Evolutionary conservation across 2,888 invertebrate genomes (phyloP), one percentile per base, ranked within the genome.

Genomic region (Callyntrura sp.): DNA sequence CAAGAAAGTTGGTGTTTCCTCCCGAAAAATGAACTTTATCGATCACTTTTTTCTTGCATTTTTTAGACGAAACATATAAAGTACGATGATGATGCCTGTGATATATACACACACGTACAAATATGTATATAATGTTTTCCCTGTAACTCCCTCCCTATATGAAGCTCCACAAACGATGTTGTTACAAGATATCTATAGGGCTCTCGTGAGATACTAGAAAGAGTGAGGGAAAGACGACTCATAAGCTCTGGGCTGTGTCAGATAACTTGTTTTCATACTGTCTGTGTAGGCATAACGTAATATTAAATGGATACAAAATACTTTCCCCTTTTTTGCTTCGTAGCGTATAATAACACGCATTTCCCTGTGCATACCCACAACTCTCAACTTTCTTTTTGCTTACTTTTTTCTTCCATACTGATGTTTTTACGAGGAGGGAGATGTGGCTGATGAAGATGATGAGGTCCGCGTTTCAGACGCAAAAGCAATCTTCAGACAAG

Each of bases 1-100:
- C 82, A 90, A 87, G 90, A 90, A 88, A 90, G 90, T 90, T 87
- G 89, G 51, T 91, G 85, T 88, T 91, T 88, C 88, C 85, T 90
- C 92, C 92, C 91, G 92, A 93, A 93, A 93, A 93, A 93, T 93
- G 91, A 91, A 92, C 91, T 90, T 91, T 92, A 93, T 93, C 92
- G 93, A 93, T 93, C 92, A 92, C 90, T 93, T 93, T 93, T 92
- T 83, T 92, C 90, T 84, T 88, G 91, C 86, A 92, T 93, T 93
- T 93, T 35, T 90, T 93, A 81, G 55, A 65, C 48, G 68, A 83
- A 81, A 81, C 43, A 45, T 62, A 62, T 62, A 81, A 60, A 62
- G 81, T 62, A 45, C 81, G 81, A 60, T 73, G 73, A 70, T 43
- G 51, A 76, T 45, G n/a, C 45, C n/a, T 45, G 70, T 70, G 43